Percentiles rank a stretch among this genome's conserved stretches.
Evolutionary conservation across 2,113 vertebrate species (phyloP).

Genomic region (Zosterops japonicus): DNA sequence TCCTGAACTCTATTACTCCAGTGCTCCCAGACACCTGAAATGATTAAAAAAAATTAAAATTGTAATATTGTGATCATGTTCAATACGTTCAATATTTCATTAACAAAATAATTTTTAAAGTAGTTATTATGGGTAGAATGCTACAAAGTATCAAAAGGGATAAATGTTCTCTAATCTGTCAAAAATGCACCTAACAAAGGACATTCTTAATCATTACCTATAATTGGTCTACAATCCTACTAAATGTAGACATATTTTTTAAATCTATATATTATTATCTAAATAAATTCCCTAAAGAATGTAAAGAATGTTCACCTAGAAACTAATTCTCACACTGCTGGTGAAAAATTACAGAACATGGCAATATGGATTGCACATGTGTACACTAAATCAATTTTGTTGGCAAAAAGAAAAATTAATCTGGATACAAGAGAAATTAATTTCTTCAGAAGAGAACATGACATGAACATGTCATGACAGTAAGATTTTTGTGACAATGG

Average conservation of each 20-base stretch:
- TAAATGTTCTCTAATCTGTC: not conserved
- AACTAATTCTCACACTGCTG: not conserved
- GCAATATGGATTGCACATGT: not conserved
- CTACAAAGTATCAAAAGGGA: not conserved
- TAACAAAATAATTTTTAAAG: not conserved
- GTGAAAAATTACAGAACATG: not conserved
- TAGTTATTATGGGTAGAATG: not conserved
- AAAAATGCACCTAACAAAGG: not conserved
- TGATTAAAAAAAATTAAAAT: too few relatives aligned
- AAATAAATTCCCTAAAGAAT: not conserved
- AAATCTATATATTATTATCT: not conserved
- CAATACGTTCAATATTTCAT: not conserved
- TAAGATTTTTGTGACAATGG: not conserved
- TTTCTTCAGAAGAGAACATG: not conserved
- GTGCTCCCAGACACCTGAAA: slow-evolving; percentile 76
- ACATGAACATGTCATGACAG: not conserved
- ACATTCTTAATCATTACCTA: not conserved
- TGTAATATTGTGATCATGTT: not conserved
- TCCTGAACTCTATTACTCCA: slow-evolving; percentile 78
- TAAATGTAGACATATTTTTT: not conserved
- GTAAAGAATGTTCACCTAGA: not conserved
- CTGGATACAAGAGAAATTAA: not conserved
- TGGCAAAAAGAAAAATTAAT: not conserved
- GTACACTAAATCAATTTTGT: not conserved
- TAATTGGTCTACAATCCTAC: not conserved